Evolutionary conservation across 2,113 vertebrate species (phyloP), one percentile per base, ranked within the genome.

Genomic region (Thryonomys swinderianus): DNA sequence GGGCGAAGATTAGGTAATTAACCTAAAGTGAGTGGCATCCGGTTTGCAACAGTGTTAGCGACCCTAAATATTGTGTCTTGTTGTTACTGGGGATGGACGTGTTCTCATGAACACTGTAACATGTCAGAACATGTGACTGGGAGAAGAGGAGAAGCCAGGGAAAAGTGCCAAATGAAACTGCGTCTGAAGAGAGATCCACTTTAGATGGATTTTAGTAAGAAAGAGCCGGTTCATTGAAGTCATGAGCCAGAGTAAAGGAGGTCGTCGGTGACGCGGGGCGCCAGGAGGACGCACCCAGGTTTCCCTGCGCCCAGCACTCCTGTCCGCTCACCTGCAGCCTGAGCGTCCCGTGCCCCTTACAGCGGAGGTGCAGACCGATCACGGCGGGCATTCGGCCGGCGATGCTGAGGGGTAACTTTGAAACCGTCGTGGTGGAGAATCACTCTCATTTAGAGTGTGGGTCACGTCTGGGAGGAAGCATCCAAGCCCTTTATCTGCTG

Each of bases 401-500:
- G n/a, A 40, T 32, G 48, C 25, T 6, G 4, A 37, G 1, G 8
- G 18, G 12, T 32, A 67, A 59, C 20, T 27, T 83, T 13, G 37
- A 66, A 59, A 37, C 82, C 51, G 74, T 64, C 27, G 40, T 64
- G 57, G 34, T 48, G 76, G 88, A 87, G 76, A 85, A 82, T 88
- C 48, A 14, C 86, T 27, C 83, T 90, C 91, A 40, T 96, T 96
- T 76, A 59, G 87, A 81, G 51, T 81, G 89, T 23, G 23, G 79
- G 74, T 93, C 96, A 93, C 9, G 0, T 69, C 42, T 9, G 16
- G 42, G 45, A 89, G 71, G 94, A 57, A 80, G 64, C 66, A 8
- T 48, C 25, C 83, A 32, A 73, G 79, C 61, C 73, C 55, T 82
- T 88, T 79, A 90, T 90, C 59, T 88, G 64, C 76, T 94, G 96